Evolutionary conservation across 2,888 invertebrate species (phyloP), one percentile per base, ranked within the genome.

Genomic region (Tyria jacobaeae): DNA sequence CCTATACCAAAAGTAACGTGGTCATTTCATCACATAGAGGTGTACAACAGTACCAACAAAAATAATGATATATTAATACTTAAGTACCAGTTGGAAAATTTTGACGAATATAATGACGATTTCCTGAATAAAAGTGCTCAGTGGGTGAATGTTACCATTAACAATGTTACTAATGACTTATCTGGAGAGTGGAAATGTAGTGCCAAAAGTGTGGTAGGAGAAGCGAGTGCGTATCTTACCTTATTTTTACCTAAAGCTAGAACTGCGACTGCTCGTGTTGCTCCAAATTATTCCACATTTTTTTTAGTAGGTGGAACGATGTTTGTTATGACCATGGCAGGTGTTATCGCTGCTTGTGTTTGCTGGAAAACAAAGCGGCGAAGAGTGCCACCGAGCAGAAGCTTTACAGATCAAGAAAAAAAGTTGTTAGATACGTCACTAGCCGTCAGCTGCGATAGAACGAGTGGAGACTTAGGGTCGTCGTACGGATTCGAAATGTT

Each of bases 321-420:
- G 55, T 94, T 96, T 9, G 95, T 96, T 0, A 94, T 97, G 75
- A 94, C 96, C 49, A 94, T 96, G 5, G 95, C 96, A 59, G 95
- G 97, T 5, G 88, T 95, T 47, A 79, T 92, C 73, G 87, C 93
- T 0, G 88, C 94, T 0, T 93, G 94, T 69, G 82, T 92, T 56
- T 93, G 94, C 65, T 94, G 94, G 91, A 95, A 96, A 70, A 96
- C 96, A 48, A 95, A 97, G 61, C 97, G 97, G 79, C 96, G 96
- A 51, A 97, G 97, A 86, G 95, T 97, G 1, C 94, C 95, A 7
- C 91, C 94, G 0, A 94, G 94, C 62, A 94, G 95, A 73, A 97
- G 97, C 84, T 97, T 97, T 83, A 97, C 97, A 53, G 98, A 98
- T 81, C 98, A 98, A 91, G 97, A 98, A 83, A 97, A 98, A 88